Evolutionary conservation across 2,888 invertebrate species (phyloP), one percentile per base, ranked within the genome.

Genomic region (Chloromyia formosa): DNA sequence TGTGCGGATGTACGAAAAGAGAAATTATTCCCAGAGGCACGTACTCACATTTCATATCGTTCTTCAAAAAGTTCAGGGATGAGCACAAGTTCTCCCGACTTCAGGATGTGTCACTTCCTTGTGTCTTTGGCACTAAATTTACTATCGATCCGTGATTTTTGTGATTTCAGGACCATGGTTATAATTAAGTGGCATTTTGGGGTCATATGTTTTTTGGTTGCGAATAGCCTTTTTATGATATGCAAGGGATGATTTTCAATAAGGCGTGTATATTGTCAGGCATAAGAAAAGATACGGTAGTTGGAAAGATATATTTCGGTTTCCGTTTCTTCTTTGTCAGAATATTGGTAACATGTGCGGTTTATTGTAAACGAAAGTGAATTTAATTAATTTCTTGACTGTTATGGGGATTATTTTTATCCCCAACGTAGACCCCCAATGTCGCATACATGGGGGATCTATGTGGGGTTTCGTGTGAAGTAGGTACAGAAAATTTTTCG

Each of bases 91-190:
- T 18, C 9, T 42, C 35, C 7, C 27, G 16, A 18, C 20, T 54
- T 69, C 4, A 40, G 40, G 12, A 12, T 23, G 18, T 40, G 0
- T 7, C 35, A 45, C 45, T 10, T 16, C 20, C 40, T 35, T 71
- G n/a, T 71, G 27, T 56, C 56, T 58, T 71, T 71, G 56, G 71
- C 71, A 71, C 71, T 56, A 71, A 71, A 71, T 71, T 71, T 56
- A 71, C 58, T 71, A 71, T 71, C 71, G 71, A 71, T 71, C 58
- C 58, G 54, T 69, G 69, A 69, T 69, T 69, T 69, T 69, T 66
- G 66, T 66, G 66, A 45, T 66, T 45, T 66, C 45, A 66, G 66
- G 49, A 45, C 66, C 45, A 66, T 66, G 66, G 66, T 49, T 66
- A 66, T 66, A 66, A 66, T 66, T 66, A 66, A 66, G 66, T 66